Percentiles rank a stretch among this genome's conserved stretches.
These are phyloP conservation scores for Acipenser transmontanus DNA, from an alignment of 2,797 vertebrate species.

Conservation along the genomic window DNA sequence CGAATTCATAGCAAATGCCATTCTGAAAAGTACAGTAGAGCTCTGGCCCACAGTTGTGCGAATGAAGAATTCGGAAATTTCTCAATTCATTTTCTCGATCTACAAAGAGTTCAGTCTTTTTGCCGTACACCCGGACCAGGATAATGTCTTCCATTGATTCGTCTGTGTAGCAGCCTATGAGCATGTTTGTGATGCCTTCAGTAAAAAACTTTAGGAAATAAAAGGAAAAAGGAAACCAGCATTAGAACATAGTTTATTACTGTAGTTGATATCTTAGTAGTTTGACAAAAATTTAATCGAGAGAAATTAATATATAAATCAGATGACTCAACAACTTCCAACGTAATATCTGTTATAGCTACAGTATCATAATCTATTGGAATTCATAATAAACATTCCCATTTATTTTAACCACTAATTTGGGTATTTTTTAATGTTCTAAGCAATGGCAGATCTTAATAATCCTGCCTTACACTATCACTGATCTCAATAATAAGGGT, in stretches of 20 bases:
- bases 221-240: too few species aligned
- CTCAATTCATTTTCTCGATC: constrained; percentile 56
- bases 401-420: too few species aligned
- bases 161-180: constrained; percentile 59
- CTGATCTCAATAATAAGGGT: too few species aligned
- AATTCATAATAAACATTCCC: too few species aligned
- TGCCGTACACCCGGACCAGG: constrained; percentile 62
- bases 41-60: constrained; percentile 53
- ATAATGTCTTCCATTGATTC: constrained; percentile 47
- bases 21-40: constrained; percentile 70
- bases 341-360: too few species aligned
- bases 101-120: constrained; percentile 61
- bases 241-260: not conserved
- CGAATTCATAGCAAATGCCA: constrained; percentile 70
- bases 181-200: constrained; percentile 67
- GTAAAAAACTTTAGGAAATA: constrained; percentile 53
- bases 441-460: too few species aligned
- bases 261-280: not conserved
- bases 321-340: too few species aligned
- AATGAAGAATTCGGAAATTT: constrained; percentile 55
- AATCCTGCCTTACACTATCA: too few species aligned
- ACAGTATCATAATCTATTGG: too few species aligned
- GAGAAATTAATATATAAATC: too few species aligned
- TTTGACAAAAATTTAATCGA: too few species aligned
- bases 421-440: too few species aligned